Conservation (phyloP, 64 coral and sea anemone genomes). For the Stichodactyla helianthus region DNA sequence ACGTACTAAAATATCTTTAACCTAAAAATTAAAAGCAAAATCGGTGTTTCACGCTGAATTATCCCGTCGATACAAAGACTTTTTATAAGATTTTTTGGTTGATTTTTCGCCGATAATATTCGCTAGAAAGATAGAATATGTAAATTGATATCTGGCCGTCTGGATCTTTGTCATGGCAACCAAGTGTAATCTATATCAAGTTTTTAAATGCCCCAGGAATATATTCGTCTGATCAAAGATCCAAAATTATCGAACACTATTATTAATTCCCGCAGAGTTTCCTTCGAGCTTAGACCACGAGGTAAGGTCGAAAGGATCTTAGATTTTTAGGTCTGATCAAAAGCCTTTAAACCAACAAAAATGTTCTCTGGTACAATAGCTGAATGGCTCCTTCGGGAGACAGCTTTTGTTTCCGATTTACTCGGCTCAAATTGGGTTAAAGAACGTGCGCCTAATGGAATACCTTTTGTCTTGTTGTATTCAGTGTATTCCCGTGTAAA, state of each 20-base stretch:
- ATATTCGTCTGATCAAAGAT: neutral
- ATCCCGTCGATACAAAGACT: neutral
- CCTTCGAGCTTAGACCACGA: neutral
- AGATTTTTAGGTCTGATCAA: neutral
- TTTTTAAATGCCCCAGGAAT: neutral
- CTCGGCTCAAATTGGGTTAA: neutral
- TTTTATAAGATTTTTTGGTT: neutral
- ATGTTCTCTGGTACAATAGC: neutral
- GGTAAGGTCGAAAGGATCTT: neutral
- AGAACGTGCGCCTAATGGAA: neutral
- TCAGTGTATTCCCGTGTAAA: neutral
- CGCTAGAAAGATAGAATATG: neutral
- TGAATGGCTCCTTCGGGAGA: neutral
- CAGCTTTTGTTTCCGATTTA: neutral
- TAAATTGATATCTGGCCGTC: slow-evolving; percentile 18
- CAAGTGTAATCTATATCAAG: neutral
- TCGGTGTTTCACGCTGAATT: no score
- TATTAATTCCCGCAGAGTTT: neutral
- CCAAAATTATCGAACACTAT: no score
- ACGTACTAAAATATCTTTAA: neutral
- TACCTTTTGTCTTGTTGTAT: neutral
- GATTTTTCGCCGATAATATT: neutral
- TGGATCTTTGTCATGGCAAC: neutral
- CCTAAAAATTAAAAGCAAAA: no score
- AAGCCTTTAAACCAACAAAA: slow-evolving; percentile 10